Base-by-base conservation (phyloP, 2,797 vertebrate species). In the Sebastes nivosus region DNA sequence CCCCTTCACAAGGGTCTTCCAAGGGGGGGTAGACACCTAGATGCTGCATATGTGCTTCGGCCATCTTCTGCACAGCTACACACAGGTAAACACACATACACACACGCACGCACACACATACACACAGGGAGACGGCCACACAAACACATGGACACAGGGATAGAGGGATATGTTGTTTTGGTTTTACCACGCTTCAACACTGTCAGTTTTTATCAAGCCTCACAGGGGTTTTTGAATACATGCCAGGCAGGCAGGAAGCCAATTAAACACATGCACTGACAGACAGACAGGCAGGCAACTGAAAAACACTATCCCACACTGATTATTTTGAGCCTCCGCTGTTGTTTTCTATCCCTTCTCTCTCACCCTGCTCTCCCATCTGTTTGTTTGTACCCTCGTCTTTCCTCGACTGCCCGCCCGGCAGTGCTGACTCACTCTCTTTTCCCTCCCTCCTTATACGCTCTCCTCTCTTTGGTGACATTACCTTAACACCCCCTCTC, bases 41-140 rank as follows among this genome's bases (percentile, higher is more conserved):
- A 88, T 96, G 93, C 96, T 97, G 97, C 96, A 99, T 95, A 85
- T 99, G 97, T 85, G 97, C 97, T 92, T 99, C 97, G 80, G 97
- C 98, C 74, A 99, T 97, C 95, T 97, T 97, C 95, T 99, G 98
- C 93, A 99, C 96, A 11, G 97, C 98, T 99, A 95, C 92, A 92
- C 88, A 88, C 80, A 83, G 30, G 69, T 46, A 71, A 46, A 80
- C 57, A 68, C 59, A 88, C 65, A 24, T 2, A 75, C 16, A 29
- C 27, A 42, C 42, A 75, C 20, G 72, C 81, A 95, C 88, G 85
- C 80, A 82, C 50, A 68, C 59, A 88, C 69, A 85, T 54, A 90
- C 72, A 84, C 59, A 89, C 54, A 67, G 74, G 84, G 66, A 88
- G 65, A 92, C 20, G 60, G 58, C 73, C 77, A 89, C 77, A 86